Conservation (phyloP, 2,888 invertebrate genomes). For the Merodon equestris region DNA sequence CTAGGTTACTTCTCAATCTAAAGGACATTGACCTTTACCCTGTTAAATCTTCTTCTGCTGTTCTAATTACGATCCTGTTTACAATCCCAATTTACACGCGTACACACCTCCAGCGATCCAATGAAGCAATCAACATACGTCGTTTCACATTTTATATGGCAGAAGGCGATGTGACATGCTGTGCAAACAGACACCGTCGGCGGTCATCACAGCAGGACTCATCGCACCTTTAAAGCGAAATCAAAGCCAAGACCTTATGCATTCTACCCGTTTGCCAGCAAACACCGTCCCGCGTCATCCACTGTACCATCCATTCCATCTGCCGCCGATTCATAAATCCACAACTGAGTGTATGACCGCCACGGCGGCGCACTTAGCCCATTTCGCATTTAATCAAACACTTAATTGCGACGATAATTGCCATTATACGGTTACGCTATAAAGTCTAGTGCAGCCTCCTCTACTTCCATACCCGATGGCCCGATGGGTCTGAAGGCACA, state of each 20-base stretch:
- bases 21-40: too few relatives aligned
- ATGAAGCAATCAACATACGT: constrained; percentile 48
- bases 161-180: constrained; percentile 42
- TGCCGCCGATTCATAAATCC: constrained; percentile 48
- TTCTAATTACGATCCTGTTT: too few relatives aligned
- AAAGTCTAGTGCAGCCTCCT: constrained; percentile 41
- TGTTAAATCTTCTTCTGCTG: too few relatives aligned
- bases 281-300: neutral
- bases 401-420: constrained; percentile 69
- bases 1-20: too few relatives aligned
- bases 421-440: constrained; percentile 66
- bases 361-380: constrained; percentile 52
- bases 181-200: constrained; percentile 41
- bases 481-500: neutral
- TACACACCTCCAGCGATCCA: constrained; percentile 1
- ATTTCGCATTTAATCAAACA: constrained; percentile 68
- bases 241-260: constrained; percentile 18
- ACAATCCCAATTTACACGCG: too few relatives aligned
- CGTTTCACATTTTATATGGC: constrained; percentile 13
- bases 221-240: constrained; percentile 29
- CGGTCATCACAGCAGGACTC: constrained; percentile 51
- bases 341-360: neutral
- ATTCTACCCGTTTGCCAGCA: constrained; percentile 5
- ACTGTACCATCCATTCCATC: neutral
- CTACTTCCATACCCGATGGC: constrained; percentile 1